These are phyloP conservation scores for Sebastes cheni DNA, from an alignment of 2,797 vertebrate species.

Conservation along the genomic window DNA sequence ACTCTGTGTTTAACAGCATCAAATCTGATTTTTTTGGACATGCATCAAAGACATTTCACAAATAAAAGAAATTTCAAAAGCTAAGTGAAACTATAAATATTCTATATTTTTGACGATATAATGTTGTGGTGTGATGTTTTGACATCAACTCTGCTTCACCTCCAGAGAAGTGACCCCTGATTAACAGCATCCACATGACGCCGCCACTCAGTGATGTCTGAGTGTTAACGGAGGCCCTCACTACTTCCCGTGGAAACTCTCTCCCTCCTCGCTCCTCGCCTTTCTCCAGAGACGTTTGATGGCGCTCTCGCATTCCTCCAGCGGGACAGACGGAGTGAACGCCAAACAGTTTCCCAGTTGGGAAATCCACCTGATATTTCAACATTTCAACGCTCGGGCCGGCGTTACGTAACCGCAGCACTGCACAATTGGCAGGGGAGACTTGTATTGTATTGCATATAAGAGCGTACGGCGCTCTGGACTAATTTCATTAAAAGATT, in stretches of 20 bases:
- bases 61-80: background rate
- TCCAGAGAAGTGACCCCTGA: background rate
- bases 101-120: rapidly evolving
- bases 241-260: background rate
- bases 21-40: background rate
- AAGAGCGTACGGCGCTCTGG: background rate
- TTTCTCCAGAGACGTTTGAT: background rate
- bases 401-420: constrained; percentile 38
- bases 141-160: background rate
- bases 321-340: background rate
- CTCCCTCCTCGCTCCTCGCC: background rate
- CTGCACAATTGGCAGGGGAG: constrained; percentile 34
- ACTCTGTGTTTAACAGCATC: background rate
- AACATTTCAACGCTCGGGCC: constrained; percentile 31
- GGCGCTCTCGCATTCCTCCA: constrained; percentile 5
- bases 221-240: background rate
- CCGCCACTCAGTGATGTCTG: background rate
- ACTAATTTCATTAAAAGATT: background rate
- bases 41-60: background rate
- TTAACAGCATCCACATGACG: constrained; percentile 38
- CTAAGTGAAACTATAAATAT: background rate
- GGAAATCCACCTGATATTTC: constrained; percentile 62
- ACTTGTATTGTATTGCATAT: constrained; percentile 39
- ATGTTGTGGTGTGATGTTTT: background rate
- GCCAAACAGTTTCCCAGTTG: constrained; percentile 15